A percentile compares a stretch with the other conserved stretches of the same genome.
Conservation (phyloP, 2,797 vertebrate species). For the Helicolenus hilgendorfi region DNA sequence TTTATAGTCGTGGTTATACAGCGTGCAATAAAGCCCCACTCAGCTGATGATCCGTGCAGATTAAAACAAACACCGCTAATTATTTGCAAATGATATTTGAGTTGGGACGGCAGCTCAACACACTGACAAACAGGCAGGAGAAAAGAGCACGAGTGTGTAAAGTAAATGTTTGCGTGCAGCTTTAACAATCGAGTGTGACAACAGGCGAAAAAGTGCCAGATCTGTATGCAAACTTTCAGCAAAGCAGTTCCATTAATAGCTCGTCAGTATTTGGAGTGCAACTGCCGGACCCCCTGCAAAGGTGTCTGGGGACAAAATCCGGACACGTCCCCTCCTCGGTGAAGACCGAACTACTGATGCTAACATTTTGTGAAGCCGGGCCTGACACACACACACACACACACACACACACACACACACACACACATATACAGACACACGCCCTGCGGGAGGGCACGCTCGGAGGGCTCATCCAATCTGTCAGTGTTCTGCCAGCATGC, state of each 20-base stretch:
- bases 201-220: not conserved
- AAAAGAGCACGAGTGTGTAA: not conserved
- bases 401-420: not conserved
- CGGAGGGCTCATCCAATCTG: conserved; percentile 65
- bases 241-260: conserved; percentile 31
- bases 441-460: conserved; percentile 51
- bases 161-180: conserved; percentile 36
- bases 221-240: conserved; percentile 18
- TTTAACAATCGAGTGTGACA: not conserved
- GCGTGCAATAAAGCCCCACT: not conserved
- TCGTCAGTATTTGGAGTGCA: conserved; percentile 20
- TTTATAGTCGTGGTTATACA: not conserved
- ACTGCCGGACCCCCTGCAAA: conserved; percentile 19
- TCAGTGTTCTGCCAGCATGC: conserved; percentile 55
- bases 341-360: conserved; percentile 61
- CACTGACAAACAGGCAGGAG: conserved; percentile 13
- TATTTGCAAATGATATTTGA: conserved; percentile 54
- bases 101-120: conserved; percentile 12
- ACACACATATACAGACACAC: not conserved
- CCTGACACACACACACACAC: conserved; percentile 17
- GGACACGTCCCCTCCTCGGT: conserved; percentile 43
- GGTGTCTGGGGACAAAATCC: conserved; percentile 37
- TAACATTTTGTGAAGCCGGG: conserved; percentile 75
- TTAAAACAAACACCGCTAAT: conserved; percentile 55
- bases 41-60: conserved; percentile 37